A percentile compares a stretch with the other conserved stretches of the same genome.
These are phyloP conservation scores for Nomada hirtipes DNA, from an alignment of 2,888 invertebrate species.

Conservation along the genomic window DNA sequence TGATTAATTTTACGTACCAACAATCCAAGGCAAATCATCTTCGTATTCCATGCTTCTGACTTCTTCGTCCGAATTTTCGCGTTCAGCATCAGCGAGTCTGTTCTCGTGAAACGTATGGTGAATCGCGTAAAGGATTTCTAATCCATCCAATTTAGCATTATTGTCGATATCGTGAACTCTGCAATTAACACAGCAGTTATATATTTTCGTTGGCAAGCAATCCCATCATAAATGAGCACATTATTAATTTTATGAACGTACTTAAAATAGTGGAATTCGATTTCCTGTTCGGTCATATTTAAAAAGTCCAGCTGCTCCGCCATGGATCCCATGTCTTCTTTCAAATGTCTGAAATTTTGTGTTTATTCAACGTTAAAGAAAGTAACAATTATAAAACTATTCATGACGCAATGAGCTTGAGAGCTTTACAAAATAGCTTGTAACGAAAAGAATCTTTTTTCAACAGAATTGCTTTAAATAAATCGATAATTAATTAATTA, in stretches of 20 bases:
- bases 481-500: too few relatives aligned
- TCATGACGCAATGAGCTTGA: not conserved
- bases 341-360: slow-evolving; percentile 88
- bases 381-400: not conserved
- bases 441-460: not conserved
- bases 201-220: not conserved
- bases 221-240: not conserved
- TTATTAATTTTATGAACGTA: slow-evolving; percentile 71
- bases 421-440: not conserved
- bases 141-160: slow-evolving; percentile 94
- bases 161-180: slow-evolving; percentile 94
- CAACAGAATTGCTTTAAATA: too few relatives aligned
- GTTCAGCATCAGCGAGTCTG: slow-evolving; percentile 19
- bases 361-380: not conserved
- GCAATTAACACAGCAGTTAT: slow-evolving; percentile 43
- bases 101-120: slow-evolving; percentile 89
- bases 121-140: slow-evolving; percentile 94
- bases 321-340: slow-evolving; percentile 90
- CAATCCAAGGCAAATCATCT: slow-evolving; percentile 72
- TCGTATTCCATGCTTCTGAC: slow-evolving; percentile 53
- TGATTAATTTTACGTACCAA: slow-evolving; percentile 68
- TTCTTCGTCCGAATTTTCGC: slow-evolving; percentile 71
- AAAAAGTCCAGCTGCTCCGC: slow-evolving; percentile 87
- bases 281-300: slow-evolving; percentile 93
- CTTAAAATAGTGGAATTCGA: slow-evolving; percentile 94